phyloP scores from a whole-genome alignment of 2,888 invertebrate species.

The Cactoblastis cactorum region DNA sequence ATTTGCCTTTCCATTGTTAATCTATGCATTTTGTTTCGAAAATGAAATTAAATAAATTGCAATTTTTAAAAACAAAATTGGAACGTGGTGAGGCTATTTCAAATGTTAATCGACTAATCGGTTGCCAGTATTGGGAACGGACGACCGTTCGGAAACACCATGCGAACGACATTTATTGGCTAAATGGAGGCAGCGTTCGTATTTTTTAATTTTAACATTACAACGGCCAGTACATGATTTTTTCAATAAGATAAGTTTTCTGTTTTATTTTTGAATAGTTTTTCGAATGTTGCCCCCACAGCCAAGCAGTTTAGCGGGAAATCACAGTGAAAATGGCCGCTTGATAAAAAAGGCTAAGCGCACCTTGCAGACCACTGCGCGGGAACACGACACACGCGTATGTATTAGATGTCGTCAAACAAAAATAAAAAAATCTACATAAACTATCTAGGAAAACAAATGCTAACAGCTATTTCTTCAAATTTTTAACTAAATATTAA shows the following conservation, averaged over 20 bases:
- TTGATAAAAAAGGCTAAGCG: constrained; percentile 12
- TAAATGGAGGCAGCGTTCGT: constrained; percentile 19
- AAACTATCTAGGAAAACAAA: background rate
- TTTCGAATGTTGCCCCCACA: constrained; percentile 11
- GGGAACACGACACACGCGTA: constrained; percentile 8
- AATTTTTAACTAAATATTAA: no score
- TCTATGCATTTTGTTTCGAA: background rate
- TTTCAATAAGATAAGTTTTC: background rate
- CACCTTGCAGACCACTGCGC: constrained; percentile 8
- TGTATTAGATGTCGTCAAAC: background rate
- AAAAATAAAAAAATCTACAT: background rate
- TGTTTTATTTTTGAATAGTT: background rate
- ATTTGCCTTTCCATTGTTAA: constrained; percentile 2
- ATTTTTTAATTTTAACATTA: background rate
- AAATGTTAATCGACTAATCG: constrained; percentile 23
- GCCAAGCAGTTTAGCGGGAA: constrained; percentile 16
- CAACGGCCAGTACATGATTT: background rate
- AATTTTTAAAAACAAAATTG: constrained; percentile 9
- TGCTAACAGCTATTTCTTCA: no score
- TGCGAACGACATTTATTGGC: constrained; percentile 37
- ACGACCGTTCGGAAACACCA: constrained; percentile 54
- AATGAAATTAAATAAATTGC: background rate
- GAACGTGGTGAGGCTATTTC: constrained; percentile 18
- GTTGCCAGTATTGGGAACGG: constrained; percentile 39
- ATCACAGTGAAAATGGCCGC: constrained; percentile 33